Percentiles rank a stretch among this genome's conserved stretches.
Evolutionary conservation across 37 sponge, comb jelly and placozoan species (phyloP).

Genomic region (Oscarella lobularis): DNA sequence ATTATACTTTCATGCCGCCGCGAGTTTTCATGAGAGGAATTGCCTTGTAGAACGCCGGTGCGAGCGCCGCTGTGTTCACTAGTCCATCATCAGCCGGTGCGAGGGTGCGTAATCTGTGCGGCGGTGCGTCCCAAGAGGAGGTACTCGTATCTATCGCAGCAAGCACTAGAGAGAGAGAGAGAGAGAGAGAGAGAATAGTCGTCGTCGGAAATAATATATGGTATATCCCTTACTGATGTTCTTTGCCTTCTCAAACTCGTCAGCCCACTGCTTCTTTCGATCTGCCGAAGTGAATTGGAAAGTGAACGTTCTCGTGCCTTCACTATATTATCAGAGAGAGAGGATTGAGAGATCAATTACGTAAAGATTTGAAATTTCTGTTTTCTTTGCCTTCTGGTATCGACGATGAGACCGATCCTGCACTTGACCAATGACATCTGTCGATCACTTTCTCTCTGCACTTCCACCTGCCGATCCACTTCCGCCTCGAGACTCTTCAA

Average conservation of each 20-base stretch:
- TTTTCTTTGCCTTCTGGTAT: background rate
- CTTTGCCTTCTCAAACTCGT: slow-evolving; percentile 1
- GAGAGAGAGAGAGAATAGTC: too few relatives aligned
- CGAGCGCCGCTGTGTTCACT: too few relatives aligned
- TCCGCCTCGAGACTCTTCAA: background rate
- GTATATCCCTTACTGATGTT: background rate
- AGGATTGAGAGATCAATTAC: background rate
- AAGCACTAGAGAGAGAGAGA: too few relatives aligned
- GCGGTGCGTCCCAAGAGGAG: too few relatives aligned
- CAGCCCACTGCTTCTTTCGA: background rate
- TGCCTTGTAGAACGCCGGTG: slow-evolving; percentile 3
- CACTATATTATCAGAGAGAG: background rate
- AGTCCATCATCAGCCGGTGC: too few relatives aligned
- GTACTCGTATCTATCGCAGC: too few relatives aligned
- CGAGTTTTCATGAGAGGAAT: slow-evolving; percentile 7
- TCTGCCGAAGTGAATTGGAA: background rate
- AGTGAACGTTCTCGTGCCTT: background rate
- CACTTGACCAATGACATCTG: background rate
- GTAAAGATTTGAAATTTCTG: background rate
- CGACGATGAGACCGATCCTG: background rate
- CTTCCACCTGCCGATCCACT: background rate
- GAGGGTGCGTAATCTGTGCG: too few relatives aligned
- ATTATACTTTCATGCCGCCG: background rate
- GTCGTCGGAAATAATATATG: background rate
- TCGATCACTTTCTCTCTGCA: background rate